Evolutionary conservation across 2,888 invertebrate species (phyloP), one percentile per base, ranked within the genome.

Genomic region (Perizoma affinitatum): DNA sequence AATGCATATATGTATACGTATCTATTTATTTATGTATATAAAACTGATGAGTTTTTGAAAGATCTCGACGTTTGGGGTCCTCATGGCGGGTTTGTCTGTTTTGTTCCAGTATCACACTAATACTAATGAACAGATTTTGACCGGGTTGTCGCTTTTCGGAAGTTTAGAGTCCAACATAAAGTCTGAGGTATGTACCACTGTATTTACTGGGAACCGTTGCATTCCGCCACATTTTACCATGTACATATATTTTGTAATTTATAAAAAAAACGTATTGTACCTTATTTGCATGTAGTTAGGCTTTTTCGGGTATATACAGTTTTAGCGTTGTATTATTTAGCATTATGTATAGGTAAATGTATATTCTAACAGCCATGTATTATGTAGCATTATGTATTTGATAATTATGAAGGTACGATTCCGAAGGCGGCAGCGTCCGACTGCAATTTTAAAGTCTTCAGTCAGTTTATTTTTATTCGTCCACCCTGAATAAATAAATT

Each of bases 71-170:
- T 33, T 8, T 41, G 56, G 11, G 49, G 40, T 43, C 43, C 35
- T 55, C 33, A 56, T 47, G 47, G 41, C 36, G 42, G 46, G 22
- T 52, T 51, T 22, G 3, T 63, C 55, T 63, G 58, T 63, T 63
- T n/a, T 63, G 63, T 63, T 63, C 63, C 63, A 63, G 63, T 63
- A 63, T 59, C 63, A 63, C 58, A 63, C 63, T 63, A 63, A 58
- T 63, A 58, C 58, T 63, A 63, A 63, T 52, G 63, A 63, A 63
- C 63, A 63, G 58, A 63, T 63, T 58, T 63, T 63, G 63, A 63
- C 63, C 45, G 63, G 63, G 36, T 63, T 63, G 55, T 58, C 63
- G 10, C 63, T 63, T 48, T 63, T 63, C 48, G 63, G 63, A 56
- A 60, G 63, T 63, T 57, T 59, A 60, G 58, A 56, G 50, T 52